Conservation (phyloP, 2,797 vertebrate species). For the Galaxias olidus region DNA sequence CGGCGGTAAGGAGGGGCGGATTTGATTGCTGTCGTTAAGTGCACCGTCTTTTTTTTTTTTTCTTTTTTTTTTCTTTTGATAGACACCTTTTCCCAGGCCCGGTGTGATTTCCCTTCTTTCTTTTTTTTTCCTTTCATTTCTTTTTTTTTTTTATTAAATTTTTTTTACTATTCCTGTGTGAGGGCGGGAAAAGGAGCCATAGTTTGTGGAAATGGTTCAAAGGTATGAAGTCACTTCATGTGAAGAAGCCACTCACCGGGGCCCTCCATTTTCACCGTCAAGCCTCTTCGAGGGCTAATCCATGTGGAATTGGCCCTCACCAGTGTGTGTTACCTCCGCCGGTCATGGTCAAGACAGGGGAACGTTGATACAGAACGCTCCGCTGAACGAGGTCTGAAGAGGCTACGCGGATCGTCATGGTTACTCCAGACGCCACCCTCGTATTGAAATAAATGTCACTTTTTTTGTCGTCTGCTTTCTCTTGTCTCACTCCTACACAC, state of each 20-base stretch:
- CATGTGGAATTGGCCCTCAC: too few relatives aligned
- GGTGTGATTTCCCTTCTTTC: constrained; percentile 31
- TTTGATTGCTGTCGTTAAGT: constrained; percentile 64
- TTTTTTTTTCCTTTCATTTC: constrained; percentile 27
- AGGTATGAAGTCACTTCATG: not conserved
- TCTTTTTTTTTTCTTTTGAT: constrained; percentile 2
- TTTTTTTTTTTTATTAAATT: not conserved
- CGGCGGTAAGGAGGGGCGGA: constrained; percentile 32
- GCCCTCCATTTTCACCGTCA: not conserved
- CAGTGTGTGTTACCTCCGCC: not conserved
- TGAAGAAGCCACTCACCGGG: not conserved
- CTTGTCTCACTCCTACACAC: constrained; percentile 21
- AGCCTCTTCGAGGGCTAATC: too few relatives aligned
- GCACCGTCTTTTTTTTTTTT: constrained; percentile 39
- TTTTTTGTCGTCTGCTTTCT: constrained; percentile 25
- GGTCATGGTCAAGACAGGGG: constrained; percentile 22
- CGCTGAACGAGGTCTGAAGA: too few relatives aligned
- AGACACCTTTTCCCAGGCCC: constrained; percentile 3
- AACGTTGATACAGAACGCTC: not conserved
- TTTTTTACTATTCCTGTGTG: constrained; percentile 16
- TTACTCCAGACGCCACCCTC: constrained; percentile 36
- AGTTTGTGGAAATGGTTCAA: not conserved
- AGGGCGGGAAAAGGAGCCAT: constrained; percentile 11
- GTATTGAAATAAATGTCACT: constrained; percentile 22
- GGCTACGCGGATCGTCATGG: constrained; percentile 19